phyloP scores from a whole-genome alignment of 2,113 vertebrate species.

The Macaca fascicularis region T2T-MFA8v1.1 NC_088384.1:6347501-6348000 shows the following conservation, averaged over 20 bases:
- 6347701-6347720: background rate
- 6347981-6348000: background rate
- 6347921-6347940: background rate
- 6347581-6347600: rapidly evolving
- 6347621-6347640: rapidly evolving
- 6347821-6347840: background rate
- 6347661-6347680: background rate
- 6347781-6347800: rapidly evolving
- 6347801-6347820: too few relatives aligned
- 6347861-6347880: rapidly evolving
- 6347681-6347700: background rate
- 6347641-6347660: background rate
- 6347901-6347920: background rate
- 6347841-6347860: background rate
- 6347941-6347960: background rate
- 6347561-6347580: rapidly evolving
- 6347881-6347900: background rate
- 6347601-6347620: too few relatives aligned
- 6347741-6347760: background rate
- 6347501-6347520: background rate
- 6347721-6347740: background rate
- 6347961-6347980: background rate
- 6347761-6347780: rapidly evolving
- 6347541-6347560: background rate
- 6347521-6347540: background rate